Base-by-base conservation (phyloP, 2,797 vertebrate genomes). In the Darevskia mixta region DNA sequence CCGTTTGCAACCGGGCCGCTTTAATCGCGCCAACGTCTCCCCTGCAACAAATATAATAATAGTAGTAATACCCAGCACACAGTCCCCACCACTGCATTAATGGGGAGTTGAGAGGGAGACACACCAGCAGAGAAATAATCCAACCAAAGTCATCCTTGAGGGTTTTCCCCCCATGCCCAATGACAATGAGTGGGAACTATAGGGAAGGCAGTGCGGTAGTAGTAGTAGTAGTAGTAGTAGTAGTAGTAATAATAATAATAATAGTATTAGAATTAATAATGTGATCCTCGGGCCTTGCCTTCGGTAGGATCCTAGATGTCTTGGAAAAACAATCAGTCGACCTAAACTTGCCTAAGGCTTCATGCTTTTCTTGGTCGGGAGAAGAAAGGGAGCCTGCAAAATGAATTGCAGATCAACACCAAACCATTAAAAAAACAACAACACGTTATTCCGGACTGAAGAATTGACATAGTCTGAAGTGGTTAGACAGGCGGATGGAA, bases 131-230 rank as follows among this genome's bases (percentile, higher is more conserved):
- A 7, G 69, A 25, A 17, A 75, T 41, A 94, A 95, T 95, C 95
- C 93, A 93, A 92, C 81, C 49, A 86, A 77, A 92, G 95, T 93
- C 95, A 94, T 93, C 86, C 82, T 90, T 92, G 93, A 90, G 92
- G 82, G 5, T 91, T 82, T 92, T 88, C 87, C 91, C 88, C 90
- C 92, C 91, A 92, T 87, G 49, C 2, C 45, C 92, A 76, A 88
- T 85, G 91, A 94, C 94, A 87, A 96, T 95, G 90, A 95, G 93
- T 93, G 92, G 93, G 93, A 94, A 93, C 82, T 55, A 90, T 90
- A 87, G 93, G n/a, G 89, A 92, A 94, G 89, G 95, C 91, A 89
- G 79, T 92, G 90, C 25, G 35, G 35, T 35, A 11, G 10, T 94
- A 88, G 92, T 95, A 87, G 91, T 86, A 90, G 0, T 61, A 17